phyloP scores from a whole-genome alignment of 2,888 invertebrate species.

The Protodeltote pygarga region DNA sequence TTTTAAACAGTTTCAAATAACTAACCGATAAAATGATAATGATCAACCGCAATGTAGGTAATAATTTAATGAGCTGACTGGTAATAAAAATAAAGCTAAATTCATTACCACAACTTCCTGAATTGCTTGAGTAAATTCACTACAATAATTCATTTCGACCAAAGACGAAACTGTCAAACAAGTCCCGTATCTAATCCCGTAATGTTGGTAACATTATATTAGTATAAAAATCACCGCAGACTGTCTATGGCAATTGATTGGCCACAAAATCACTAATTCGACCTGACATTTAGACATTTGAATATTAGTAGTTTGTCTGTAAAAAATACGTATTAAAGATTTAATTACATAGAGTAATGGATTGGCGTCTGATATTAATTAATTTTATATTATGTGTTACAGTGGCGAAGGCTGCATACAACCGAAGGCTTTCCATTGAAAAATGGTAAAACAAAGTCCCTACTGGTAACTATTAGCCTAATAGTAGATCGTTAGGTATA shows the following conservation, averaged over 20 bases:
- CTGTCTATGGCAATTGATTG: conserved; percentile 23
- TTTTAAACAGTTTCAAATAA: background rate
- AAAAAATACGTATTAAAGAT: conserved; percentile 23
- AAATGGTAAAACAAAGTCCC: no score
- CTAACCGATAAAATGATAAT: background rate
- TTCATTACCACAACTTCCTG: conserved; percentile 7
- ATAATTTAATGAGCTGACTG: background rate
- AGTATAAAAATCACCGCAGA: conserved; percentile 27
- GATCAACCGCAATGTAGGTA: background rate
- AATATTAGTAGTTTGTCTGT: conserved; percentile 17
- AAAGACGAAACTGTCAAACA: conserved; percentile 13
- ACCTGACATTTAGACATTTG: conserved; percentile 46
- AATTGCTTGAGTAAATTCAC: conserved; percentile 13
- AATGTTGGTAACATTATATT: conserved; percentile 45
- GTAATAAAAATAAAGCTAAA: conserved; percentile 14
- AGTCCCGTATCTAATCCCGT: conserved; percentile 56
- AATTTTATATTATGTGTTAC: conserved; percentile 6
- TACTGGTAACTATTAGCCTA: no score
- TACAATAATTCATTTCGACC: conserved; percentile 13
- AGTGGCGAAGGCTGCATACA: conserved; percentile 1
- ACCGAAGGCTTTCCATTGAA: background rate
- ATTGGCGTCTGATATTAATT: conserved; percentile 30
- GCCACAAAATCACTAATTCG: conserved; percentile 27
- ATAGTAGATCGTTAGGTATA: no score
- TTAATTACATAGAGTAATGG: conserved; percentile 37